phyloP scores from a whole-genome alignment of 2,797 vertebrate genomes.

The Streptopelia turtur region DNA sequence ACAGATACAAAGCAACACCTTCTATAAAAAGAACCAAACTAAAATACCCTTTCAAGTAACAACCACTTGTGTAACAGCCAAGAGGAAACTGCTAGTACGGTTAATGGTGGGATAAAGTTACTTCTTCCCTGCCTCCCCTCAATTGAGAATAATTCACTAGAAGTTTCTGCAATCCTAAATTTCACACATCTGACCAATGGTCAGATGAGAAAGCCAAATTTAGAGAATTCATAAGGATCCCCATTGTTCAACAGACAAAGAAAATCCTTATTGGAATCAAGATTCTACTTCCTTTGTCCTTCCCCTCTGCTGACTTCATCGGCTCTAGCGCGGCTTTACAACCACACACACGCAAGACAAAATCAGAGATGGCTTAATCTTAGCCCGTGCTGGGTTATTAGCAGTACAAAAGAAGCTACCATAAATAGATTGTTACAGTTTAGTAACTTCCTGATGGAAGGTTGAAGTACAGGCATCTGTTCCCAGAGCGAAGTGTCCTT shows the following conservation, averaged over 20 bases:
- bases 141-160: not conserved
- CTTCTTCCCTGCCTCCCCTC: not conserved
- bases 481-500: not conserved
- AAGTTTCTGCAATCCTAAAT: not conserved
- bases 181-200: conserved; percentile 21
- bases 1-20: not conserved
- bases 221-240: conserved; percentile 32
- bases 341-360: not conserved
- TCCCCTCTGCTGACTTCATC: conserved; percentile 65
- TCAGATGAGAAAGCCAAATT: conserved; percentile 10
- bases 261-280: conserved; percentile 63
- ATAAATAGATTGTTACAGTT: conserved; percentile 64
- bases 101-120: not conserved
- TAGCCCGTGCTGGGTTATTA: conserved; percentile 30
- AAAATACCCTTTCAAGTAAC: not conserved
- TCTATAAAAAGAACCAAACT: not conserved
- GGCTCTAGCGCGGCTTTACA: not conserved
- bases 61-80: not conserved
- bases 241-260: conserved; percentile 49
- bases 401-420: conserved; percentile 58
- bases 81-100: not conserved
- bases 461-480: conserved; percentile 30
- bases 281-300: conserved; percentile 61
- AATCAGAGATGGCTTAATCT: conserved; percentile 50
- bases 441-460: conserved; percentile 59